Percentiles rank a stretch among this genome's conserved stretches.
phyloP scores from a whole-genome alignment of 2,888 invertebrate genomes.

The Stenurella melanura region DNA sequence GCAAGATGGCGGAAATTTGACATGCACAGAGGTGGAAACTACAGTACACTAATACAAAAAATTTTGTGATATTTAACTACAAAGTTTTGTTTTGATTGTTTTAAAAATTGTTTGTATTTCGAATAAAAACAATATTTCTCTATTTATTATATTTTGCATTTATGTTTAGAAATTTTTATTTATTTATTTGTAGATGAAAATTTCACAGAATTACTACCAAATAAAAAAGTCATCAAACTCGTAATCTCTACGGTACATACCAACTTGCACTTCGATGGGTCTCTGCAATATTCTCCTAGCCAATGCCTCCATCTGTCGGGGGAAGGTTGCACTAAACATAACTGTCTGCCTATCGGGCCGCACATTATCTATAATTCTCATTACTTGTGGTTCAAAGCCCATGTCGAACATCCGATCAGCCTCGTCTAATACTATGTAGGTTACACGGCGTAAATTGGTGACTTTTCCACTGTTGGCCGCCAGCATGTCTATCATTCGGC shows the following conservation, averaged over 20 bases:
- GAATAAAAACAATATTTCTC: too few relatives aligned
- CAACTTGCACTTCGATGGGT: slow-evolving; percentile 97
- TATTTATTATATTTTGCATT: too few relatives aligned
- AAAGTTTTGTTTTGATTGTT: too few relatives aligned
- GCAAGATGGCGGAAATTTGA: too few relatives aligned
- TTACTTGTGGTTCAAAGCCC: slow-evolving; percentile 98
- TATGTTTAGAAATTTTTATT: too few relatives aligned
- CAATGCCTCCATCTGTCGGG: slow-evolving; percentile 98
- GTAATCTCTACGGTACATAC: slow-evolving; percentile 37
- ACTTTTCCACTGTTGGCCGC: slow-evolving; percentile 98
- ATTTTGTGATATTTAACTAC: too few relatives aligned
- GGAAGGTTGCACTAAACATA: slow-evolving; percentile 99
- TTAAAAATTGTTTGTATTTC: too few relatives aligned
- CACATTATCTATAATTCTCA: slow-evolving; percentile 98
- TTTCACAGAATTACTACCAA: too few relatives aligned
- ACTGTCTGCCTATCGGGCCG: slow-evolving; percentile 98
- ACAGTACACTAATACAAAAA: too few relatives aligned
- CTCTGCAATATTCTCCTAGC: slow-evolving; percentile 94
- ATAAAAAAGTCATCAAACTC: too few relatives aligned
- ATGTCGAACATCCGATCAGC: slow-evolving; percentile 99
- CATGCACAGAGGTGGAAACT: too few relatives aligned
- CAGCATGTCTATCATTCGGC: slow-evolving; percentile 99
- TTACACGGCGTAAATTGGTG: slow-evolving; percentile 96
- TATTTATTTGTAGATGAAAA: too few relatives aligned
- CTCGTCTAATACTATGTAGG: slow-evolving; percentile 98